Evolutionary conservation across 2,888 invertebrate genomes (phyloP).

Genomic region (Folsomia manolachei): DNA sequence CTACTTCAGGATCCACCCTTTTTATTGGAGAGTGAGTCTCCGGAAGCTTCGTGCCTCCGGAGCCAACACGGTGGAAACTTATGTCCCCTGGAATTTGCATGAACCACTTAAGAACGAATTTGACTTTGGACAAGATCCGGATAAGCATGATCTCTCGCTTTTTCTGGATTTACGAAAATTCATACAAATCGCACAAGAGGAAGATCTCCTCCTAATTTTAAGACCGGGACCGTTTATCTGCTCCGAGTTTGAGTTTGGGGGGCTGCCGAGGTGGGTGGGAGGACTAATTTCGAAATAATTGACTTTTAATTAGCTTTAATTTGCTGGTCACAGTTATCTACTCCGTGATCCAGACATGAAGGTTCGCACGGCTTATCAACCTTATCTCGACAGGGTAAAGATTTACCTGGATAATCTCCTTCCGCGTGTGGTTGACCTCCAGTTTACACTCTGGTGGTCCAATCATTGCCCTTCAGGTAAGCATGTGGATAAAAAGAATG

Average conservation of each 20-base stretch:
- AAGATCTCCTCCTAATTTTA: constrained; percentile 58
- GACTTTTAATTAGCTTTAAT: not conserved
- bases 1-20: constrained; percentile 58
- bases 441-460: constrained; percentile 56
- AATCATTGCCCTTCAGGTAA: constrained; percentile 57
- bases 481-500: not conserved
- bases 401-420: constrained; percentile 56
- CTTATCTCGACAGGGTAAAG: constrained; percentile 55
- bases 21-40: constrained; percentile 59
- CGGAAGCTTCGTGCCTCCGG: constrained; percentile 58
- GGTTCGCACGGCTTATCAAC: constrained; percentile 56
- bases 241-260: constrained; percentile 60
- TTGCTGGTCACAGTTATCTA: constrained; percentile 56
- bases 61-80: constrained; percentile 48
- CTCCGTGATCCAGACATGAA: constrained; percentile 58
- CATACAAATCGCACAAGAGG: constrained; percentile 56
- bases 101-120: constrained; percentile 54
- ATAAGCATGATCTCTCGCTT: constrained; percentile 51
- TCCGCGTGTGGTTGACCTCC: constrained; percentile 55
- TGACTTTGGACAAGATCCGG: constrained; percentile 54
- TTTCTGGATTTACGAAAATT: constrained; percentile 54
- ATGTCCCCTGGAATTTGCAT: constrained; percentile 56
- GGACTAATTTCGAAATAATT: not conserved
- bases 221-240: constrained; percentile 59
- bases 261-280: constrained; percentile 53